A percentile compares a stretch with the other conserved stretches of the same genome.
These are phyloP conservation scores for Neoascia interrupta DNA, from an alignment of 2,888 invertebrate species.

Conservation along the genomic window DNA sequence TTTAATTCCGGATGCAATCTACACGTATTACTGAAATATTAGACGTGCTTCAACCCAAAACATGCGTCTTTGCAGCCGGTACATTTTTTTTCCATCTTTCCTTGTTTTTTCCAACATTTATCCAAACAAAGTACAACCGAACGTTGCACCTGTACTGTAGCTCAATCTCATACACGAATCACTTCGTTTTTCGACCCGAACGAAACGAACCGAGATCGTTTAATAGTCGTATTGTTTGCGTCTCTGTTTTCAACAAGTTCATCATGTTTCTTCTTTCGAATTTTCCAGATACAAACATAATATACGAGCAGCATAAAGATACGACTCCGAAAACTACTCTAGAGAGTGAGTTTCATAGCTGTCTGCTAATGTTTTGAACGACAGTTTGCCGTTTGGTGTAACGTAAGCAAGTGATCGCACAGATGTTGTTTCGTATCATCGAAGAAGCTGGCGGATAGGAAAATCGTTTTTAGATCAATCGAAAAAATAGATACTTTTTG, in stretches of 20 bases:
- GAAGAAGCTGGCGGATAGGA: constrained; percentile 3
- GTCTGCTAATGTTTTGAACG: constrained; percentile 40
- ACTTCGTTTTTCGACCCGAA: not conserved
- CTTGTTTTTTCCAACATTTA: too few relatives aligned
- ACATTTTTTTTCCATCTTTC: too few relatives aligned
- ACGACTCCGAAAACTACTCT: not conserved
- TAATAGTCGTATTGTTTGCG: constrained; percentile 32
- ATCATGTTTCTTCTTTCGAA: constrained; percentile 35
- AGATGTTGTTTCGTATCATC: constrained; percentile 5
- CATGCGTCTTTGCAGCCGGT: too few relatives aligned
- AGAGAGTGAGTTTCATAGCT: constrained; percentile 39
- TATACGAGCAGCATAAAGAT: constrained; percentile 1
- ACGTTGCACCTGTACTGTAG: constrained; percentile 26
- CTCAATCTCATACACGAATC: constrained; percentile 13
- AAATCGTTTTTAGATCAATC: not conserved
- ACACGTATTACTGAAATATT: too few relatives aligned
- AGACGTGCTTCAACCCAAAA: too few relatives aligned
- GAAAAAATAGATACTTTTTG: constrained; percentile 10
- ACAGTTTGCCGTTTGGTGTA: constrained; percentile 62
- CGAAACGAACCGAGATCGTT: constrained; percentile 38
- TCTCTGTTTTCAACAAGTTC: constrained; percentile 15
- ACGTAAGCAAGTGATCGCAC: constrained; percentile 64
- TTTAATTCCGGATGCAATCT: too few relatives aligned
- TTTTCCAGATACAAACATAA: constrained; percentile 38
- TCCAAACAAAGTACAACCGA: constrained; percentile 38